Percentiles rank a stretch among this genome's conserved stretches.
These are phyloP conservation scores for Drosophila falleni DNA, from an alignment of 2,888 invertebrate species.

Conservation along the genomic window DNA sequence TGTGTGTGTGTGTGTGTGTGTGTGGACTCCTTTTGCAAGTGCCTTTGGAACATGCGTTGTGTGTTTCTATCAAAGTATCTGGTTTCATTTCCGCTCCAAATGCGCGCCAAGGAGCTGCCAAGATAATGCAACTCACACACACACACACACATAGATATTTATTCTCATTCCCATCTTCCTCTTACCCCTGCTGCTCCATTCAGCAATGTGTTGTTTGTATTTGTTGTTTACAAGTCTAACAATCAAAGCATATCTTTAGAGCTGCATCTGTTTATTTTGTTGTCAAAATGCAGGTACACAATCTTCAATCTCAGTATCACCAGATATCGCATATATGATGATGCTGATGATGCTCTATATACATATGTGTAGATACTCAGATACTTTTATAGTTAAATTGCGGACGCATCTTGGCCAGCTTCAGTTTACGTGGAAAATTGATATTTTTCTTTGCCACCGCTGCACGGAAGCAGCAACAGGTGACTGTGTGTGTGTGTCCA, in stretches of 20 bases:
- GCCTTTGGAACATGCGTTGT: slow-evolving; percentile 26
- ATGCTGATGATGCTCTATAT: slow-evolving; percentile 35
- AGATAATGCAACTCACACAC: slow-evolving; percentile 63
- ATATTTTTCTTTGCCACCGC: slow-evolving; percentile 76
- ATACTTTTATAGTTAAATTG: slow-evolving; percentile 44
- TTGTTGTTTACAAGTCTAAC: slow-evolving; percentile 78
- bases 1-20: no score
- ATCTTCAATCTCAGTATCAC: slow-evolving; percentile 20
- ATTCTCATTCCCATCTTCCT: neutral
- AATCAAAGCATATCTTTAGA: slow-evolving; percentile 75
- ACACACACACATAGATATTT: slow-evolving; percentile 2
- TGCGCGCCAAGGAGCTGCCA: slow-evolving; percentile 72
- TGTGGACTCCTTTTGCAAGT: slow-evolving; percentile 19
- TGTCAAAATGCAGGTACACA: slow-evolving; percentile 78
- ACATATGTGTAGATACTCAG: slow-evolving; percentile 1
- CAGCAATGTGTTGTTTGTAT: slow-evolving; percentile 39
- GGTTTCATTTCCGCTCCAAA: slow-evolving; percentile 84
- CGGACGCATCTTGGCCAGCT: slow-evolving; percentile 58
- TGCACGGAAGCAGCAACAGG: slow-evolving; percentile 77
- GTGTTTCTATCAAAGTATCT: slow-evolving; percentile 78
- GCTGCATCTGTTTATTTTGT: slow-evolving; percentile 77
- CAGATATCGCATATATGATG: neutral
- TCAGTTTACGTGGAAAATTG: slow-evolving; percentile 76
- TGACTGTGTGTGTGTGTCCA: slow-evolving; percentile 36
- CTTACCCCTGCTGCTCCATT: slow-evolving; percentile 29